A percentile compares a stretch with the other conserved stretches of the same genome.
phyloP scores from a whole-genome alignment of 2,888 invertebrate genomes.

The Leptodirus hochenwartii region DNA sequence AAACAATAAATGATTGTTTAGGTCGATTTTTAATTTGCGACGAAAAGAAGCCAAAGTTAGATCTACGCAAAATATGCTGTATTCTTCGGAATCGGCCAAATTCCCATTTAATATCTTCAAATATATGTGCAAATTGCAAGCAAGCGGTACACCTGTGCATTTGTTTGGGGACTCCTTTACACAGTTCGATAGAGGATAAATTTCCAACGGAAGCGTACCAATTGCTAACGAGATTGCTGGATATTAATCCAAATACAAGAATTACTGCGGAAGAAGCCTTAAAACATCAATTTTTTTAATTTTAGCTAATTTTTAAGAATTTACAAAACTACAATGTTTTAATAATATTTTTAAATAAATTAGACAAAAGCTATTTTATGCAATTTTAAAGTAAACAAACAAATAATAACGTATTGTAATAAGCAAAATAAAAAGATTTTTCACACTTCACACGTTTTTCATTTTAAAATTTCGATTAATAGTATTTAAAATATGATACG shows the following conservation, averaged over 20 bases:
- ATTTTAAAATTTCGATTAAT: too few species aligned
- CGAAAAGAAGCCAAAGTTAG: constrained; percentile 30
- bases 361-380: too few species aligned
- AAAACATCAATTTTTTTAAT: constrained; percentile 59
- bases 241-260: constrained; percentile 59
- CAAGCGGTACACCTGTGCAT: constrained; percentile 26
- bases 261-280: constrained; percentile 58
- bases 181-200: constrained; percentile 13
- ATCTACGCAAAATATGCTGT: constrained; percentile 29
- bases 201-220: constrained; percentile 60
- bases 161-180: constrained; percentile 19
- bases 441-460: too few species aligned
- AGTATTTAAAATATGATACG: too few species aligned
- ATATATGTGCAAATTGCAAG: constrained; percentile 24
- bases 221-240: constrained; percentile 49
- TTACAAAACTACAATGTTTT: too few species aligned
- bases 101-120: too few species aligned
- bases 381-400: too few species aligned
- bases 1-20: constrained; percentile 11
- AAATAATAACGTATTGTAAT: too few species aligned
- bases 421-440: too few species aligned
- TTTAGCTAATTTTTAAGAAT: too few species aligned
- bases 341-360: too few species aligned
- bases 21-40: constrained; percentile 35
- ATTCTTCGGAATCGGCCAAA: constrained; percentile 27